Evolutionary conservation across 2,888 invertebrate species (phyloP), one percentile per base, ranked within the genome.

Genomic region (Balanococcus diminutus): DNA sequence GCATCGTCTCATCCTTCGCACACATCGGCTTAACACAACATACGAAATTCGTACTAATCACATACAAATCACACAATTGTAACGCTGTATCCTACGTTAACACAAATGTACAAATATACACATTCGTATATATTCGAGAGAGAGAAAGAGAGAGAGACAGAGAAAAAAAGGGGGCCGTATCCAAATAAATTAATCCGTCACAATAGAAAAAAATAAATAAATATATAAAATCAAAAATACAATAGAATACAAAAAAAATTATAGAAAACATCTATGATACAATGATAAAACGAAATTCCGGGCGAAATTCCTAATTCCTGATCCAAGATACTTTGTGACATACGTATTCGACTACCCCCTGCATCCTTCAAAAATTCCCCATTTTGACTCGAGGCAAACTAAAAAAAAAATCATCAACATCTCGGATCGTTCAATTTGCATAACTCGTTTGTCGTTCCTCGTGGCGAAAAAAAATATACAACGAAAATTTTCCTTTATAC

Each of bases 211-310:
- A 32, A 75, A 75, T 51, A 75, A 67, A 67, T 28, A 32, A 75
- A 75, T 31, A 75, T 32, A 75, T 75, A 75, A 75, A 75, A 75
- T 75, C n/a, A 75, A 75, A 36, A 61, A 32, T 32, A 75, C 25
- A 75, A 75, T 75, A 32, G 32, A 75, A 75, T 75, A 75, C 75
- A 75, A 75, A 75, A 75, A 75, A 75, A 11, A n/a, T n/a, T n/a
- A n/a, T 75, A 75, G 75, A 75, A 75, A 75, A 75, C 75, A 75
- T 28, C 28, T 75, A 75, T 75, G 32, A 75, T 75, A 75, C 75
- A 75, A 32, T 75, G 75, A 75, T 75, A 75, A 75, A 75, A 32
- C 75, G 75, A 32, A 75, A 67, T 67, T 75, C 16, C 28, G 25
- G 25, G 1, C 19, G 75, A 75, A 75, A 75, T 75, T 19, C 75